Base-by-base conservation (phyloP, 2,797 vertebrate genomes). In the Oceanodroma leucorhoa region DNA sequence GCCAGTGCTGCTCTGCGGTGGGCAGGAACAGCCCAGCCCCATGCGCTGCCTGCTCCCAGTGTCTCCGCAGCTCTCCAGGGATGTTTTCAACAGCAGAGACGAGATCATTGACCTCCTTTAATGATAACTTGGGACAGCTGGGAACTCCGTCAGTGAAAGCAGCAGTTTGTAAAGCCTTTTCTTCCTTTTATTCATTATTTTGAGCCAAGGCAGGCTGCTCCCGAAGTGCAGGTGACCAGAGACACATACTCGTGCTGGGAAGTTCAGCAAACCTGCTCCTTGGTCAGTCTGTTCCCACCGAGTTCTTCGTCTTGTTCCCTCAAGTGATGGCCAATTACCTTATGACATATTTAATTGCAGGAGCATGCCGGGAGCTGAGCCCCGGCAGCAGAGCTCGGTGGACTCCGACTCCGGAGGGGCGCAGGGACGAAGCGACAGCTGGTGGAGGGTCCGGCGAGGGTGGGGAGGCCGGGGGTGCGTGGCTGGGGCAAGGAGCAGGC, bases 371-470 rank as follows among this genome's bases (percentile, higher is more conserved):
- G 43, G 54, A 58, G 51, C 66, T 0, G 8, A 36, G 58, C 46
- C 17, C 21, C 1, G 1, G 46, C 9, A 2, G 34, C 54, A 13
- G 54, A 23, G 12, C 34, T 40, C 1, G 2, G 3, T 7, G 43
- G 41, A 51, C 60, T 72, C 50, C 14, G 40, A 48, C 32, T 46
- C 62, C 1, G 2, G n/a, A 46, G 62, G 8, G n/a, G 30, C 2
- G 2, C 14, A 9, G 32, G 48, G 38, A 32, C 1, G 0, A 66
- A 36, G 40, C 1, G 10, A 38, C 8, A 66, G 62, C n/a, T 55
- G 51, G 50, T 19, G 34, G 40, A n/a, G 40, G 22, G 20, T 29
- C 30, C 3, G 4, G 26, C 11, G 40, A 15, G 40, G 20, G 26
- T 15, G 9, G 8, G 9, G n/a, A n/a, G n/a, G 12, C 50, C 1